Base-by-base conservation (phyloP, 2,113 vertebrate species). In the Phrynocephalus versicolor region DNA sequence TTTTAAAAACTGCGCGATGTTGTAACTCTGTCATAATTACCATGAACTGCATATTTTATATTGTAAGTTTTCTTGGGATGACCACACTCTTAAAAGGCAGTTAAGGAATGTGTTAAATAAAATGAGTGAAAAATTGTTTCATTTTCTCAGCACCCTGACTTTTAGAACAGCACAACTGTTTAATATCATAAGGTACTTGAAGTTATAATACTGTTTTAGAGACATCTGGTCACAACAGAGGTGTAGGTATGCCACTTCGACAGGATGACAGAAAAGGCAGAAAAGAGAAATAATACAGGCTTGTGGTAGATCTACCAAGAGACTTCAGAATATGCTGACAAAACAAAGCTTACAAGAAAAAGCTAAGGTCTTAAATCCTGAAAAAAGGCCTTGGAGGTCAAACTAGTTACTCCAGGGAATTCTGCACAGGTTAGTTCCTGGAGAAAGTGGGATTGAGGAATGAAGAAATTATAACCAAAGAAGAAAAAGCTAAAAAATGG, bases 361-460 rank as follows among this genome's bases (percentile, higher is more conserved):
- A 55, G 45, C 57, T 62, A 60, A 83, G 39, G 33, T 13, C 33
- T 82, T 51, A 65, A 85, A 73, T 65, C 41, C 57, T 65, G 78
- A 27, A 64, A 6, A 39, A 55, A 86, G 23, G 51, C 18, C 57
- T 74, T 62, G 64, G 78, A 86, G 84, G 78, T 86, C 84, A 86
- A 55, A 51, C 70, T 41, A 37, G 4, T 65, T 81, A 74, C 70
- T 74, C 84, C 84, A 86, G 84, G 41, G 70, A 86, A 65, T 86
- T 33, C 25, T 51, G 57, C 55, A 23, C 71, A 86, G 84, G 70
- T 86, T 78, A 86, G 18, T 74, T 86, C n/a, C 33, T 81, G 70
- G 79, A 86, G 84, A 86, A 81, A 74, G 65, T 86, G 60, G 45
- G 60, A 65, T 45, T 81, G 78, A 65, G 70, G 70, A 86, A 86